Evolutionary conservation across 1,140 invertebrate species (phyloP).

Genomic region (Luehdorfia chinensis): DNA sequence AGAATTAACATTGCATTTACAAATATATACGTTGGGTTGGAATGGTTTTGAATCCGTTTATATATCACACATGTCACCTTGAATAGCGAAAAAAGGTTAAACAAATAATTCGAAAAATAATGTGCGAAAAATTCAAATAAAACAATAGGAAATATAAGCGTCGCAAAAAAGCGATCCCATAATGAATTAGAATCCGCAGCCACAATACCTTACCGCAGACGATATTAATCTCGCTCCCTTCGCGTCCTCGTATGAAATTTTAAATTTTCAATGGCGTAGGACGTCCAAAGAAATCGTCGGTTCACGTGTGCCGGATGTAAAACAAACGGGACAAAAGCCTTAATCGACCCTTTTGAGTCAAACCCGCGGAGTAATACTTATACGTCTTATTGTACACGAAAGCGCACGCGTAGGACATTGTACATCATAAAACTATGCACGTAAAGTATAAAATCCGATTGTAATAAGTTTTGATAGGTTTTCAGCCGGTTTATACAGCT

Average conservation of each 20-base stretch:
- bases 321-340: conserved; percentile 52
- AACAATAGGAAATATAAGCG: too few relatives aligned
- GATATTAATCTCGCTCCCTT: conserved; percentile 32
- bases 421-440: conserved; percentile 21
- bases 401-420: conserved; percentile 15
- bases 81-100: too few relatives aligned
- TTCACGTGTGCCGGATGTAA: conserved; percentile 67
- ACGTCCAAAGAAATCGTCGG: conserved; percentile 27
- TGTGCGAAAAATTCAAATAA: too few relatives aligned
- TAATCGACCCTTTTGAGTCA: conserved; percentile 44
- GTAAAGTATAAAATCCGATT: conserved; percentile 30
- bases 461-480: conserved; percentile 35
- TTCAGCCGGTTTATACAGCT: conserved; percentile 36
- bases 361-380: conserved; percentile 49
- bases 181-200: conserved; percentile 27
- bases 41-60: too few relatives aligned
- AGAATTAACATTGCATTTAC: too few relatives aligned
- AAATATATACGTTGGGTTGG: too few relatives aligned
- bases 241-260: conserved; percentile 29
- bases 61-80: too few relatives aligned
- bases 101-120: too few relatives aligned
- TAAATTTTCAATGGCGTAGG: conserved; percentile 40
- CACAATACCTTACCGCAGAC: conserved; percentile 27
- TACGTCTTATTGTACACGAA: conserved; percentile 36
- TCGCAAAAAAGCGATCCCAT: conserved; percentile 7